These are phyloP conservation scores for Passer montanus DNA, from an alignment of 2,113 vertebrate genomes.

Conservation along the genomic window DNA sequence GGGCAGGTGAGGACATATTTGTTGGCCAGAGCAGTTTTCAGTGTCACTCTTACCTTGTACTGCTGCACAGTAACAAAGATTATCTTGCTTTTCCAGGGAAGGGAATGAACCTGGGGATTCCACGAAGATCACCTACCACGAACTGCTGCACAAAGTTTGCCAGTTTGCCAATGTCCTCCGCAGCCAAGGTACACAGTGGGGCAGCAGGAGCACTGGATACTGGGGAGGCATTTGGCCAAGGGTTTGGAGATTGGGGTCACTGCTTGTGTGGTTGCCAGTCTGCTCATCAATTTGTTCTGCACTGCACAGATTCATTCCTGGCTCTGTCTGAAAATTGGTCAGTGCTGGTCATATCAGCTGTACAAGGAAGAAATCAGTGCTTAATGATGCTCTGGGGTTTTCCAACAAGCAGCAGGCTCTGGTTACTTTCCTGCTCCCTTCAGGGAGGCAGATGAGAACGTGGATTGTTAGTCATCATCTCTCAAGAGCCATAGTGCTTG, in stretches of 20 bases:
- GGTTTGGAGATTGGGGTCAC: background rate
- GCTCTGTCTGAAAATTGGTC: background rate
- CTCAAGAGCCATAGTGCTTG: background rate
- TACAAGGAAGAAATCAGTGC: background rate
- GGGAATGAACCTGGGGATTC: conserved; percentile 92
- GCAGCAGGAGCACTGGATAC: background rate
- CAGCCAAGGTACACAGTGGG: conserved; percentile 76
- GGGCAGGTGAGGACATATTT: background rate
- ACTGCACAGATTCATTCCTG: background rate
- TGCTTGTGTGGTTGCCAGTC: background rate
- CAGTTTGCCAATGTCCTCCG: conserved; percentile 91
- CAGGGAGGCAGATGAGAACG: background rate
- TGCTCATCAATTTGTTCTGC: background rate
- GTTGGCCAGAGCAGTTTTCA: background rate
- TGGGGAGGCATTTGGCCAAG: background rate
- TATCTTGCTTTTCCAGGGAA: conserved; percentile 81
- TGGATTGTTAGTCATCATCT: background rate
- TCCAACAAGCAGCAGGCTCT: background rate
- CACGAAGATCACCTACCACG: conserved; percentile 85
- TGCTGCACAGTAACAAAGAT: background rate
- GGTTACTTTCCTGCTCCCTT: background rate
- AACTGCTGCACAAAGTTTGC: conserved; percentile 89
- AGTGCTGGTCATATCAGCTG: background rate
- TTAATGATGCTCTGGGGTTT: background rate
- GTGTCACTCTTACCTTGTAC: background rate